These are phyloP conservation scores for Drosophila austrosaltans DNA, from an alignment of 2,888 invertebrate species.

Conservation along the genomic window DNA sequence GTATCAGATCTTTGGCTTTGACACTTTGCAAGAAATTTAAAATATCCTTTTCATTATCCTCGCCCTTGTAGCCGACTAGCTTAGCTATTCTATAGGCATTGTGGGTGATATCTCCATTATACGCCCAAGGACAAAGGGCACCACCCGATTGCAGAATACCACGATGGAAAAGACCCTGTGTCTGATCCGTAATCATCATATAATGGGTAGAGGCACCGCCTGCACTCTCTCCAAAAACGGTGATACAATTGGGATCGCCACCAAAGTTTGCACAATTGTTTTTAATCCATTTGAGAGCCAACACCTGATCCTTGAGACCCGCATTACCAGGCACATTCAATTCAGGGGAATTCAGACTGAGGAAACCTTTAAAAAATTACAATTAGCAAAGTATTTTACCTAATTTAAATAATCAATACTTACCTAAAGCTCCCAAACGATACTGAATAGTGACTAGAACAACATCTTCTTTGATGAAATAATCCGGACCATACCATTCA, in stretches of 20 bases:
- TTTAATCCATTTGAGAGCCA: constrained; percentile 85
- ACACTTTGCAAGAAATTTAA: constrained; percentile 80
- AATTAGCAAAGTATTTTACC: background rate
- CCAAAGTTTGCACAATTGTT: constrained; percentile 84
- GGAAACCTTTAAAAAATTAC: constrained; percentile 81
- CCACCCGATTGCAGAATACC: constrained; percentile 82
- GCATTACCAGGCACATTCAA: constrained; percentile 85
- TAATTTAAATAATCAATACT: background rate
- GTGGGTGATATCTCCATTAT: constrained; percentile 57
- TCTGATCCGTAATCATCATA: constrained; percentile 84
- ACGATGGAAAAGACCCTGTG: constrained; percentile 83
- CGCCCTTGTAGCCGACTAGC: constrained; percentile 79
- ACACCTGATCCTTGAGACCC: constrained; percentile 85
- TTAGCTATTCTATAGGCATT: constrained; percentile 79
- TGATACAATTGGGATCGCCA: constrained; percentile 85
- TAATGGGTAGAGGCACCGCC: constrained; percentile 84
- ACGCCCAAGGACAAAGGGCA: constrained; percentile 76
- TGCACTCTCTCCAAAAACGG: constrained; percentile 85
- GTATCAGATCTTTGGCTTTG: constrained; percentile 74
- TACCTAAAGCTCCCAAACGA: constrained; percentile 84
- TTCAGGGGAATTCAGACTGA: constrained; percentile 83
- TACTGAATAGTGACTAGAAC: constrained; percentile 84
- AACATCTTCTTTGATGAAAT: constrained; percentile 84
- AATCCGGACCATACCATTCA: constrained; percentile 83
- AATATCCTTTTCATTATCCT: constrained; percentile 81